Evolutionary conservation across 2,797 vertebrate genomes (phyloP).

Genomic region (Spinus olivaceus): DNA sequence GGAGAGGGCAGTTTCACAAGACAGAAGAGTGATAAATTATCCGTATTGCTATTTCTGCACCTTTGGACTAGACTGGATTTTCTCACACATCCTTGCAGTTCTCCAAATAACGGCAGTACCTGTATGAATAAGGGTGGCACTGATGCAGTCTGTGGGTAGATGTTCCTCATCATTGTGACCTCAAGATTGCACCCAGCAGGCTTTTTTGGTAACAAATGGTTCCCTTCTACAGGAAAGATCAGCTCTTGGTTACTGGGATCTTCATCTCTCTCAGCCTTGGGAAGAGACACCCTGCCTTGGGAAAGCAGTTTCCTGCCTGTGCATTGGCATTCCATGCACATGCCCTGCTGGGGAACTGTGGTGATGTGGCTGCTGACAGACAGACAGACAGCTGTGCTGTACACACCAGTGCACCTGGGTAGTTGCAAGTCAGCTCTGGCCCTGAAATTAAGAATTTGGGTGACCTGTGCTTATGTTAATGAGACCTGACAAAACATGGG

Average conservation of each 20-base stretch:
- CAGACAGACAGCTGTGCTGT: neutral
- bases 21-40: neutral
- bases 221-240: neutral
- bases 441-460: neutral
- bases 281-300: neutral
- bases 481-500: neutral
- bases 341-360: fast-evolving
- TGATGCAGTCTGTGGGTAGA: too few relatives aligned
- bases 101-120: neutral
- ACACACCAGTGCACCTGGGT: too few relatives aligned
- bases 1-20: neutral
- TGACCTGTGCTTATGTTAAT: neutral
- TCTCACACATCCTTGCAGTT: neutral
- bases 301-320: neutral
- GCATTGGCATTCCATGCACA: neutral
- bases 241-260: neutral
- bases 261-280: neutral
- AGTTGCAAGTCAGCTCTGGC: neutral
- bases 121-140: neutral
- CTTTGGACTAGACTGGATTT: neutral
- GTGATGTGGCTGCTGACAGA: fast-evolving
- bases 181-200: fast-evolving
- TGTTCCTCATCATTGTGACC: neutral
- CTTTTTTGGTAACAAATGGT: neutral
- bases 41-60: neutral